Evolutionary conservation across 2,113 vertebrate species (phyloP).

Genomic region (Ictidomys tridecemlineatus): DNA sequence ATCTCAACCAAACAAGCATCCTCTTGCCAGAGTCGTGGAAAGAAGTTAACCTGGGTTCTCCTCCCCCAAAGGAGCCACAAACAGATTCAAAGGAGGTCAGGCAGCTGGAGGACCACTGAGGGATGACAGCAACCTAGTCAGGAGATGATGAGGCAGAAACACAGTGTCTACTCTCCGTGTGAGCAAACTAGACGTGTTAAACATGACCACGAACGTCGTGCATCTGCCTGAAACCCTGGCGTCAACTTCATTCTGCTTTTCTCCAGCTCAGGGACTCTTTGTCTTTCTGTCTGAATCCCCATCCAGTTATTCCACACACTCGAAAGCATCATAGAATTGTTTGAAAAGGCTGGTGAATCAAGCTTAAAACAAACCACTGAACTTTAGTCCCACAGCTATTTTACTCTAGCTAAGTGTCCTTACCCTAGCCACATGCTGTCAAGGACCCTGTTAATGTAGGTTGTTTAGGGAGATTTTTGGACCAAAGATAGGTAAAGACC

Average conservation of each 20-base stretch:
- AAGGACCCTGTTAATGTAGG: neutral
- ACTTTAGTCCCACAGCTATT: neutral
- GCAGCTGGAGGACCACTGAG: neutral
- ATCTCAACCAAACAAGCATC: neutral
- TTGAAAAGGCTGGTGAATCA: conserved; percentile 51
- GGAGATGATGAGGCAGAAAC: neutral
- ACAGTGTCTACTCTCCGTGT: neutral
- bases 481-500: neutral
- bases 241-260: neutral
- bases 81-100: neutral
- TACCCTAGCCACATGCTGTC: neutral
- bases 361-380: neutral
- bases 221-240: neutral
- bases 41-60: neutral
- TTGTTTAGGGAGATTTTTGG: conserved; percentile 7
- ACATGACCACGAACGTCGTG: neutral
- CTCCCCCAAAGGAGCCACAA: neutral
- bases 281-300: neutral
- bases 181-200: neutral
- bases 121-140: neutral
- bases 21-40: neutral
- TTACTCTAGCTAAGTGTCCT: neutral
- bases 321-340: neutral
- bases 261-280: neutral
- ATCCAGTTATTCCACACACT: neutral